Conservation (phyloP, 2,888 invertebrate species). For the Caenorhabditis wallacei region DNA sequence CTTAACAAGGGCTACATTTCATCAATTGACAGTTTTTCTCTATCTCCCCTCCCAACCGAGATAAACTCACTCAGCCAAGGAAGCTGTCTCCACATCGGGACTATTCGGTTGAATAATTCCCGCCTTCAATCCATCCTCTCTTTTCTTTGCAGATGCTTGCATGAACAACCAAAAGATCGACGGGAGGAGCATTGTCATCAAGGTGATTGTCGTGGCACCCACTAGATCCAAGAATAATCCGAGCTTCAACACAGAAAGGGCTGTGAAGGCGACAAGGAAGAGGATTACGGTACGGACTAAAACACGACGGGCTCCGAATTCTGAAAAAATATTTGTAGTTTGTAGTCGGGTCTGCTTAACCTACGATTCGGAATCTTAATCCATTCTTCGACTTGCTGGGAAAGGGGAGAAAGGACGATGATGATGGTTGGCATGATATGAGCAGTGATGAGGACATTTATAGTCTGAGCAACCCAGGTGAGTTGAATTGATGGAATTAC, state of each 20-base stretch:
- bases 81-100: conserved; percentile 58
- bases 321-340: conserved; percentile 45
- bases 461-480: conserved; percentile 69
- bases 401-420: conserved; percentile 70
- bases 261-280: conserved; percentile 61
- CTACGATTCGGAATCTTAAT: conserved; percentile 69
- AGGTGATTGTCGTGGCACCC: conserved; percentile 74
- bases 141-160: conserved; percentile 67
- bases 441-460: conserved; percentile 73
- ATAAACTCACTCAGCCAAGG: conserved; percentile 52
- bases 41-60: no score
- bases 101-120: conserved; percentile 46
- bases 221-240: conserved; percentile 72
- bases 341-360: background rate
- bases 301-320: conserved; percentile 71
- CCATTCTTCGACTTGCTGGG: conserved; percentile 72
- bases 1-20: no score
- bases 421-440: conserved; percentile 70
- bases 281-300: conserved; percentile 66
- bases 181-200: conserved; percentile 75
- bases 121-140: conserved; percentile 50
- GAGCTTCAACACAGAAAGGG: conserved; percentile 70
- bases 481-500: conserved; percentile 71
- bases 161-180: conserved; percentile 73
- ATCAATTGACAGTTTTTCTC: no score